Base-by-base conservation (phyloP, 2,888 invertebrate genomes). In the Himalopsyche japonica region DNA sequence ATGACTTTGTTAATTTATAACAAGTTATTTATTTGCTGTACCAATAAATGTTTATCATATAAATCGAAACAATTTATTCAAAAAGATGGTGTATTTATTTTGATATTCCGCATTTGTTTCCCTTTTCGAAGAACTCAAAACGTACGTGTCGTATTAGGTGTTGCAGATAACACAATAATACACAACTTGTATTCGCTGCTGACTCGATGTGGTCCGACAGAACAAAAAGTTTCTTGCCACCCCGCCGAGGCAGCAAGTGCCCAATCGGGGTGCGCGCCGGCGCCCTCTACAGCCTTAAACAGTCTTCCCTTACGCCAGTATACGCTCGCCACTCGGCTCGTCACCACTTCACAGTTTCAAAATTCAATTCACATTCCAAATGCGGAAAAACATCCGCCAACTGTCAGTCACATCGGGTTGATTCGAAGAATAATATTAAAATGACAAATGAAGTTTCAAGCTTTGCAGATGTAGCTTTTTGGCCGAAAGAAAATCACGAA, bases 111-210 rank as follows among this genome's bases (percentile, higher is more conserved):
- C 2, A 70, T 70, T 70, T 70, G 30, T 70, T 27, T 70, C 10
- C 27, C 2, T 70, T 70, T 70, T 70, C 24, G 8, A 24, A 5
- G 27, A 27, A 70, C 70, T 70, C 27, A 27, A 70, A 70, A 70
- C 70, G 80, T 84, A 84, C 86, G 82, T 80, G 82, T 77, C 78
- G 79, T 80, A 86, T 86, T 86, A 84, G 79, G 80, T 76, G 70
- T 81, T 80, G 70, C 84, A 84, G 86, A 84, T 86, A 86, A 84
- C 81, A 81, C 64, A 70, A 86, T 82, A 64, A 79, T 76, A n/a
- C 12, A 70, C 70, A 82, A 79, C 49, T 82, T 77, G 81, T 78
- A 83, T 79, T 64, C 79, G 79, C 15, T n/a, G 76, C 20, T 70
- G 70, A 70, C 70, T 70, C 70, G 70, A 70, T 70, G 70, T 70